These are phyloP conservation scores for Dynastes hyllus DNA, from an alignment of 2,888 invertebrate species.

Conservation along the genomic window DNA sequence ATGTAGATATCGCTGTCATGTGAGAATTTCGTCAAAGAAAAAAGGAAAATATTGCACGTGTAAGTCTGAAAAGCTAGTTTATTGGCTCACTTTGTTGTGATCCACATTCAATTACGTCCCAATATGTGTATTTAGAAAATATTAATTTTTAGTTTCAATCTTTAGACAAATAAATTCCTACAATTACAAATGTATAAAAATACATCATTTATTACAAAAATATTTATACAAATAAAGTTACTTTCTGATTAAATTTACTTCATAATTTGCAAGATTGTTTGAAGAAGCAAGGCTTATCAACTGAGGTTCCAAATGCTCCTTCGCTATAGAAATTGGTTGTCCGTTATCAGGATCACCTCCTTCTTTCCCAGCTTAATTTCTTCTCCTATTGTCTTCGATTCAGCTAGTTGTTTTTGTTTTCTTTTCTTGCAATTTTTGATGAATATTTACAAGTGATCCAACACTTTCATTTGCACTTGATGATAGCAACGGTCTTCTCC, in stretches of 20 bases:
- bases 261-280: conserved; percentile 69
- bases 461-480: conserved; percentile 85
- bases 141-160: too few relatives aligned
- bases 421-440: conserved; percentile 90
- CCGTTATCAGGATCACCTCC: conserved; percentile 72
- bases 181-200: conserved; percentile 45
- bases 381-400: conserved; percentile 87
- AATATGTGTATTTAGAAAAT: background rate
- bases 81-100: too few relatives aligned
- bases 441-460: conserved; percentile 85
- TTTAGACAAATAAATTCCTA: background rate
- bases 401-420: conserved; percentile 89
- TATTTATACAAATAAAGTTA: conserved; percentile 51
- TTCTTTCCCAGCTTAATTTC: conserved; percentile 86
- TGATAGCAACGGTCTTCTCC: conserved; percentile 82
- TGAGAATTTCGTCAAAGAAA: too few relatives aligned
- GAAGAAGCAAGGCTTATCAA: conserved; percentile 73
- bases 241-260: conserved; percentile 66
- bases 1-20: too few relatives aligned
- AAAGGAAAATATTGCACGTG: too few relatives aligned
- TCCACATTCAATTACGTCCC: too few relatives aligned
- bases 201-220: conserved; percentile 53
- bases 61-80: too few relatives aligned
- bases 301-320: conserved; percentile 77
- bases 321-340: conserved; percentile 82